Conservation (phyloP, 2,113 vertebrate genomes). For the Sinocyclocheilus maitianheensis region DNA sequence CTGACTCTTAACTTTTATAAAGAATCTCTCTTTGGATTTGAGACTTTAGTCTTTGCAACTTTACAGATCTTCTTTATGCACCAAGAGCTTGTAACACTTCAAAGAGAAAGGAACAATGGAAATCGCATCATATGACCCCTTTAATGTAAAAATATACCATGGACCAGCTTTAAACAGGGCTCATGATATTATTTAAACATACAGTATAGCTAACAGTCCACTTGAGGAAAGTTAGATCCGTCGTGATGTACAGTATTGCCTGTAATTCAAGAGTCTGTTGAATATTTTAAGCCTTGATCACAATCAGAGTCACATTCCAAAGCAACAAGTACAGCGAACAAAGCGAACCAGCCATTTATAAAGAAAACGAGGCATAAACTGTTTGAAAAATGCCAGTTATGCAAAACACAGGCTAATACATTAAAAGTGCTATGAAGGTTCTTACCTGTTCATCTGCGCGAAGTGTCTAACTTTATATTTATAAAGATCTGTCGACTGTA, state of each 20-base stretch:
- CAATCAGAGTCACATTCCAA: background rate
- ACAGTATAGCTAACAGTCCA: background rate
- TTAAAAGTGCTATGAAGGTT: background rate
- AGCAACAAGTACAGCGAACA: background rate
- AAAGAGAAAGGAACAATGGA: too few species aligned
- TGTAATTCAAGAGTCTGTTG: conserved; percentile 3
- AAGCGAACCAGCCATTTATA: too few species aligned
- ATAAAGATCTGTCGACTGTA: background rate
- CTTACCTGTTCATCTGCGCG: conserved; percentile 35
- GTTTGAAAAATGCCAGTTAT: background rate
- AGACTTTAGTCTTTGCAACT: too few species aligned
- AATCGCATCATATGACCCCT: too few species aligned
- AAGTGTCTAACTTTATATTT: background rate
- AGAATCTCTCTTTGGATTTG: too few species aligned
- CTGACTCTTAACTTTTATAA: too few species aligned
- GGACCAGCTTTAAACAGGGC: too few species aligned
- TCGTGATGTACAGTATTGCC: too few species aligned
- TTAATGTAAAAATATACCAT: too few species aligned
- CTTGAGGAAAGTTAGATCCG: background rate
- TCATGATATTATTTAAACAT: background rate
- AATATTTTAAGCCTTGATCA: background rate
- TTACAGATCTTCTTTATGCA: too few species aligned
- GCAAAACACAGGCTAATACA: background rate
- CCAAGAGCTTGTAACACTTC: too few species aligned
- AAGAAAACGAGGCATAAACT: background rate